Base-by-base conservation (phyloP, 2,797 vertebrate genomes). In the Coregonus ussuriensis region DNA sequence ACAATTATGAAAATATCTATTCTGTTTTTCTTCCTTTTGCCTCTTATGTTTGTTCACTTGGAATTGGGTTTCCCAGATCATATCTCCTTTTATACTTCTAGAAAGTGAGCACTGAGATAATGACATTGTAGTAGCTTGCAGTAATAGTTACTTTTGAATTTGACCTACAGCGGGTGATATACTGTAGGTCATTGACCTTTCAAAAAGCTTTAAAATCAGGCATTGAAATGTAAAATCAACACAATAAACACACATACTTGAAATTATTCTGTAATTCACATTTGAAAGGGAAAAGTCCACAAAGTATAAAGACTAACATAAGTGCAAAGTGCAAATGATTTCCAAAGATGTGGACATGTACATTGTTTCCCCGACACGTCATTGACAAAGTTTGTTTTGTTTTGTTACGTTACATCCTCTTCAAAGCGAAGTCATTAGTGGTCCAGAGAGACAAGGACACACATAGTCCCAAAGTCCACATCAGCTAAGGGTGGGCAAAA, bases 261-360 rank as follows among this genome's bases (percentile, higher is more conserved):
- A 74, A 82, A 70, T 53, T 0, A 65, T 68, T 71, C 72, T 77
- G 69, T 54, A 56, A 59, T 37, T 68, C 71, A 29, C 71, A 51
- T 65, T 29, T 74, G 67, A 13, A 67, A 53, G 37, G 29, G 37
- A 41, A 41, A 41, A 47, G 41, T 47, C 41, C 41, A 80, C 74
- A 84, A 86, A 37, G 6, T 37, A 78, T 41, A 82, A 0, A 82
- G 63, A 81, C 54, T 74, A 69, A 47, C 18, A 14, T 47, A 77
- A 84, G 87, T 91, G 88, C 41, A 47, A 47, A 47, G 41, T 3
- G 41, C 87, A 87, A 74, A 78, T 86, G 82, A 78, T 84, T 87
- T 81, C 79, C 84, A 86, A 83, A 84, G 56, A 47, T 47, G 69
- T 85, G 69, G 78, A 88, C 82, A 88, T 13, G 3, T 47, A 87